These are phyloP conservation scores for Phengaris alcon DNA, from an alignment of 2,888 invertebrate genomes.

Conservation along the genomic window DNA sequence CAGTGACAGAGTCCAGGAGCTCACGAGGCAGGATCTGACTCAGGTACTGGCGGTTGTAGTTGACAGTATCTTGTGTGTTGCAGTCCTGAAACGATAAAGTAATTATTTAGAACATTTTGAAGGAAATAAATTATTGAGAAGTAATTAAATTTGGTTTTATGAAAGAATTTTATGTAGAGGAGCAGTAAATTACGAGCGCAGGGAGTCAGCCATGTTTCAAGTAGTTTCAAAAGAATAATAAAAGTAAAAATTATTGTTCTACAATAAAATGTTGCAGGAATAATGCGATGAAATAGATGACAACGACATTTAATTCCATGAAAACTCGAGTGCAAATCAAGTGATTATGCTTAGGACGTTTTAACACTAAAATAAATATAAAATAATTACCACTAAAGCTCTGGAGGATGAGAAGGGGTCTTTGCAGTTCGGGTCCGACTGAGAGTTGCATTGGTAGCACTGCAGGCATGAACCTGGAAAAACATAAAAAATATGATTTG, in stretches of 20 bases:
- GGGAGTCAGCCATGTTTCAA: too few species aligned
- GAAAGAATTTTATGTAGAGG: neutral
- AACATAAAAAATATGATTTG: neutral
- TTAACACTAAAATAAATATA: neutral
- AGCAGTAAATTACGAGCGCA: too few species aligned
- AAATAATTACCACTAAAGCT: conserved; percentile 51
- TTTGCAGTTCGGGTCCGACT: conserved; percentile 55
- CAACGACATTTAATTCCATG: too few species aligned
- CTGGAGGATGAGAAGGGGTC: conserved; percentile 52
- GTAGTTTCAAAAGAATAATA: too few species aligned
- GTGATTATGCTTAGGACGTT: too few species aligned
- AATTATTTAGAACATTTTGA: neutral
- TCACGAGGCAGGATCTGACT: conserved; percentile 51
- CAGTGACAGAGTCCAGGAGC: conserved; percentile 49
- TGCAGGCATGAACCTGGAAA: conserved; percentile 61
- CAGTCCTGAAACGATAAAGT: conserved; percentile 58
- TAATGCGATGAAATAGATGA: too few species aligned
- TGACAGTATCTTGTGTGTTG: conserved; percentile 48
- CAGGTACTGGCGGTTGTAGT: conserved; percentile 57
- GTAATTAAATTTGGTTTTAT: neutral
- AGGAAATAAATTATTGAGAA: neutral
- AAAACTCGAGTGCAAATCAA: too few species aligned
- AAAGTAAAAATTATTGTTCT: too few species aligned
- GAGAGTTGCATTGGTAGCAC: conserved; percentile 68
- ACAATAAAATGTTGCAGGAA: too few species aligned